These are phyloP conservation scores for Scylla paramamosain DNA, from an alignment of 1,140 invertebrate species.

Conservation along the genomic window DNA sequence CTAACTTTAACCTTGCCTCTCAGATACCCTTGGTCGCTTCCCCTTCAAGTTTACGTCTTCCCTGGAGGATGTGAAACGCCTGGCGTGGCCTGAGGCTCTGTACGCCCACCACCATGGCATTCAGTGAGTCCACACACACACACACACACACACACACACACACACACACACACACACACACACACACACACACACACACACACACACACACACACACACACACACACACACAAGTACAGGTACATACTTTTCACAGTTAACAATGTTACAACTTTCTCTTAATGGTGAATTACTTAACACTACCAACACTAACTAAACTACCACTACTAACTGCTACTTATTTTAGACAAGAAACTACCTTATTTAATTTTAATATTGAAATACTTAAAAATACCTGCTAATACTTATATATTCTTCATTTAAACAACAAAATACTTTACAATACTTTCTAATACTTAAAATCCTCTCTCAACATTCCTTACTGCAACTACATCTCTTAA, in stretches of 20 bases:
- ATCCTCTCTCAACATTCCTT: too few relatives aligned
- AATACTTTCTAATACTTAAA: too few relatives aligned
- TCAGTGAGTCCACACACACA: slow-evolving; percentile 59
- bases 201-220: background rate
- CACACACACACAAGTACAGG: background rate
- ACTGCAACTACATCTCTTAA: too few relatives aligned
- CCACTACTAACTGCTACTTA: too few relatives aligned
- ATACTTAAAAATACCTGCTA: too few relatives aligned
- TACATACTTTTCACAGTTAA: background rate
- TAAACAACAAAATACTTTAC: too few relatives aligned
- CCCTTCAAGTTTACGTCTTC: slow-evolving; percentile 54
- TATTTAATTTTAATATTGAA: too few relatives aligned
- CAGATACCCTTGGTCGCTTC: slow-evolving; percentile 46
- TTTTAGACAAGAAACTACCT: too few relatives aligned
- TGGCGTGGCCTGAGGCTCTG: slow-evolving; percentile 64
- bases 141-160: background rate
- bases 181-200: slow-evolving; percentile 19
- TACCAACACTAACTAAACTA: too few relatives aligned
- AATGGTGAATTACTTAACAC: too few relatives aligned
- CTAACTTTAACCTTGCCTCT: background rate
- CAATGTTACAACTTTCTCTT: too few relatives aligned
- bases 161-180: background rate
- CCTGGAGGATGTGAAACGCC: slow-evolving; percentile 38
- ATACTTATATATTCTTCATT: too few relatives aligned
- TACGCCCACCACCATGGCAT: slow-evolving; percentile 68